These are phyloP conservation scores for Tetraneura akinire DNA, from an alignment of 1,140 invertebrate species.

Conservation along the genomic window DNA sequence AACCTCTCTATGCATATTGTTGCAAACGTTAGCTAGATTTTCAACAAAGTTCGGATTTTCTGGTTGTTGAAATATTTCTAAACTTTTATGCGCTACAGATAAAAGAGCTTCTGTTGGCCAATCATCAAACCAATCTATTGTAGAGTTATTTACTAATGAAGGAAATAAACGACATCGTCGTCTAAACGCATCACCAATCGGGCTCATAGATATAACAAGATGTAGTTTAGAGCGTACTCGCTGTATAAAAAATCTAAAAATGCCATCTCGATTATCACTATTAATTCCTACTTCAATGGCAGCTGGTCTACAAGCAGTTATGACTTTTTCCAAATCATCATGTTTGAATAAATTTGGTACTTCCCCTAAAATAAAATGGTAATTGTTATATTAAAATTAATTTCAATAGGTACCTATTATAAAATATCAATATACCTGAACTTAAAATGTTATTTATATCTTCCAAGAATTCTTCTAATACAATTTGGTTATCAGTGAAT, in stretches of 20 bases:
- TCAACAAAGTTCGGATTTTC: constrained; percentile 59
- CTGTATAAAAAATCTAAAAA: constrained; percentile 81
- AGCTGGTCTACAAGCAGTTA: constrained; percentile 69
- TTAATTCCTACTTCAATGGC: constrained; percentile 72
- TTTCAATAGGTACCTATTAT: neutral
- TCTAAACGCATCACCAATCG: constrained; percentile 81
- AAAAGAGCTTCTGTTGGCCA: constrained; percentile 87
- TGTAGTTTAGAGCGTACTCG: constrained; percentile 79
- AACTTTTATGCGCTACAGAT: constrained; percentile 71
- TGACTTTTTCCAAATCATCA: constrained; percentile 80
- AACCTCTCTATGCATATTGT: constrained; percentile 77
- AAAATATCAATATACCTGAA: constrained; percentile 60
- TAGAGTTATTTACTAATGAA: constrained; percentile 89
- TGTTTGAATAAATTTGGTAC: constrained; percentile 84
- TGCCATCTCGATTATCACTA: constrained; percentile 71
- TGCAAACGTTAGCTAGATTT: constrained; percentile 71
- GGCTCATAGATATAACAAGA: constrained; percentile 86
- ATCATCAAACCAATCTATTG: constrained; percentile 89
- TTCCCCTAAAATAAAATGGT: constrained; percentile 63
- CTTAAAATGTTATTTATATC: constrained; percentile 91
- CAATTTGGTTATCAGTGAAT: constrained; percentile 85
- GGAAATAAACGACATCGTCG: constrained; percentile 82
- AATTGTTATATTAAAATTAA: constrained; percentile 58
- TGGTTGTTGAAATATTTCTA: constrained; percentile 60
- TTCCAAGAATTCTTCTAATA: constrained; percentile 88